Conservation (phyloP, 2,797 vertebrate species). For the Onychomys torridus region DNA sequence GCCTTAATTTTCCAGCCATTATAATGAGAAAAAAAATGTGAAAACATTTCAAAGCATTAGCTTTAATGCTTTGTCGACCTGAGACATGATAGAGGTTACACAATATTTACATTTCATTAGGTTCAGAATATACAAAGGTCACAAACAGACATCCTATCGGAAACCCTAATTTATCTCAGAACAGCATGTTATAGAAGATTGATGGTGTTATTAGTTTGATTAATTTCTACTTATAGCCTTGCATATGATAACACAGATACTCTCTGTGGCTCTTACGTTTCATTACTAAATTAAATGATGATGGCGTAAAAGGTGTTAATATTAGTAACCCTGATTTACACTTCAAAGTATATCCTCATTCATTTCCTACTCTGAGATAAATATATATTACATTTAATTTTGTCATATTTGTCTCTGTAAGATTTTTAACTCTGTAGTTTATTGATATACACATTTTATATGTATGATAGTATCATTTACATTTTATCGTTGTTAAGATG, state of each 20-base stretch:
- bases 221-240: neutral
- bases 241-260: neutral
- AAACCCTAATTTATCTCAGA: slow-evolving; percentile 4
- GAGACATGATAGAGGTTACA: slow-evolving; percentile 13
- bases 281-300: neutral
- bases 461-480: slow-evolving; percentile 8
- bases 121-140: neutral
- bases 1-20: slow-evolving; percentile 18
- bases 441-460: neutral
- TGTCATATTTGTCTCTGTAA: neutral
- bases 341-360: neutral
- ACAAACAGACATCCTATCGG: neutral
- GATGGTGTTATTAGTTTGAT: slow-evolving; percentile 5
- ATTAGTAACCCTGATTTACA: neutral
- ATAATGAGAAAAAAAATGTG: slow-evolving; percentile 25
- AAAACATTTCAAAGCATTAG: slow-evolving; percentile 55
- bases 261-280: neutral
- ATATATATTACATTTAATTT: neutral
- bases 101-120: slow-evolving; percentile 8
- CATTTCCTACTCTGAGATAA: neutral
- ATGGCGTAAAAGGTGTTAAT: neutral
- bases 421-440: neutral
- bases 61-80: neutral
- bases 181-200: neutral
- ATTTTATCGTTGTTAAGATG: neutral